Base-by-base conservation (phyloP, 2,797 vertebrate genomes). In the Amniataba percoides region DNA sequence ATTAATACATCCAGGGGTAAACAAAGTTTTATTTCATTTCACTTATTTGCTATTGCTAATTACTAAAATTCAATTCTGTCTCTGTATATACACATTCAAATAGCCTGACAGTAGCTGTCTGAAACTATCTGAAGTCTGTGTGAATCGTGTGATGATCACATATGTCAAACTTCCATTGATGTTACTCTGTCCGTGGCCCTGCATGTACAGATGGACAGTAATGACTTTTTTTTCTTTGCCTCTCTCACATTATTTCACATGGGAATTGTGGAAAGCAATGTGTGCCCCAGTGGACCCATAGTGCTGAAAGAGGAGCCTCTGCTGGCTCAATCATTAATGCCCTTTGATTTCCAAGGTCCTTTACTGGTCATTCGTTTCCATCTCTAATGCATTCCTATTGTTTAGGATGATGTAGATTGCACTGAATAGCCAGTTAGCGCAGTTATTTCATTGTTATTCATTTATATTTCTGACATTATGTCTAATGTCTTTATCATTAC, bases 231-330 rank as follows among this genome's bases (percentile, higher is more conserved):
- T 72, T 64, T 46, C 57, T 88, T 69, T 84, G 74, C 58, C 71
- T 82, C 67, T 74, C 83, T 79, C 81, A 88, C 80, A 65, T 89
- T 71, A 88, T 64, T 65, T 58, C 78, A 68, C 60, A n/a, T 19
- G 77, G 75, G 81, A 53, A 42, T 64, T 69, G 57, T 74, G 69
- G 74, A 80, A 74, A 82, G 49, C 14, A 1, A 40, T 1, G 12
- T 15, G 14, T 1, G 11, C 73, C 82, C 77, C 64, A 36, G 10
- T 43, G 63, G 71, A 64, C 27, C 58, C 19, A 46, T 56, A 23
- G 7, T 4, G 52, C 23, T 71, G 60, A 27, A 53, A 60, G 49
- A 70, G 67, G 53, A 74, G 73, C 42, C 61, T 15, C 31, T 36
- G 34, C 59, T 12, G 42, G 39, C 27, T 82, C 55, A 49, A 76